Base-by-base conservation (phyloP, 2,888 invertebrate genomes). In the Aromia moschata region DNA sequence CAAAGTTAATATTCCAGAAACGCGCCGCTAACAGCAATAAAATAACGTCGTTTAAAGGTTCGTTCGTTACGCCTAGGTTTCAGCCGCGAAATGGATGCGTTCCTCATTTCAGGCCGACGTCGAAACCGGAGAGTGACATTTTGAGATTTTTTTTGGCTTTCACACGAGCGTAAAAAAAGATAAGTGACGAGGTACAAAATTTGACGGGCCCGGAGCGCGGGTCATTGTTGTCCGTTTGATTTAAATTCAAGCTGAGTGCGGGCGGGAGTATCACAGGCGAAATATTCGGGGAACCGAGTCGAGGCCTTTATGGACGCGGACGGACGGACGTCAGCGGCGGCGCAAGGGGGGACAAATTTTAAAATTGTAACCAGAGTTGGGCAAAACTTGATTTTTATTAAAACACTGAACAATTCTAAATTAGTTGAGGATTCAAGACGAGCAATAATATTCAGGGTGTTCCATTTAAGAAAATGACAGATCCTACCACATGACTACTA, bases 181-280 rank as follows among this genome's bases (percentile, higher is more conserved):
- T 44, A 45, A 55, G 53, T 56, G 62, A 43, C 43, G 58, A 63
- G 60, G 62, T 66, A 60, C 56, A 58, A 66, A 63, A 64, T 65
- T 67, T 66, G 67, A 67, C 67, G 56, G 58, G 64, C 41, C n/a
- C 56, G 47, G 60, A 54, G 60, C 44, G 64, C 60, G 55, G 60
- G 63, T 60, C 60, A 58, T 57, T 64, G 65, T 66, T 69, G 70
- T 65, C 69, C 65, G 65, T 67, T 70, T 70, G 69, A 72, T 74
- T 74, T 71, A 72, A 73, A 74, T 74, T 73, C 74, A 70, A 71
- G 70, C 64, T 63, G 74, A 71, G 74, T 72, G 73, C 73, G 70
- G 73, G 74, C 74, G 70, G 70, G n/a, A 65, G 70, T 70, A 70
- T 67, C 58, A 64, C 63, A 61, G 62, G 56, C 55, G n/a, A 64